Base-by-base conservation (phyloP, 1,140 invertebrate genomes). In the Argopecten irradians region DNA sequence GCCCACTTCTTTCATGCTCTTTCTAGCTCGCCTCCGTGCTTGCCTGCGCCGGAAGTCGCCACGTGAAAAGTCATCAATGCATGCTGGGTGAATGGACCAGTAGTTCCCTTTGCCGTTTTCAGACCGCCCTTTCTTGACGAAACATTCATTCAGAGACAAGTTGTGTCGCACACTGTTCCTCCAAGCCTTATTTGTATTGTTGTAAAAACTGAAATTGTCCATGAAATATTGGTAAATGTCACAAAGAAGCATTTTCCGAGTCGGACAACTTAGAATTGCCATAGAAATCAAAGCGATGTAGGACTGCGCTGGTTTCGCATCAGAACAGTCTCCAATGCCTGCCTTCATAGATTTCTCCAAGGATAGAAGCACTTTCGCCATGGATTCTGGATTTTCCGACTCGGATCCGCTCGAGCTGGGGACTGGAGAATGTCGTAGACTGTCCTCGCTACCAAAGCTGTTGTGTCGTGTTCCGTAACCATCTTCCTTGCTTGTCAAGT, bases 41-140 rank as follows among this genome's bases (percentile, higher is more conserved):
- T 99, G 99, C 32, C 99, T 97, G 43, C 99, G 96, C 82, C 99
- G 96, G 95, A 99, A 99, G 93, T 99, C 99, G 0, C 98, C 98
- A 90, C 98, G 98, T 13, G 97, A 96, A 94, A 99, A 99, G 93
- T 99, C 95, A n/a, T 99, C 98, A 0, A 99, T 95, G 95, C 99
- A 99, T 0, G 98, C 98, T 0, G 98, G 98, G 95, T 99, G 99
- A 83, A 99, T 98, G 1, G 98, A 98, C 99, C 99, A 99, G 93
- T 98, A 99, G 93, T 99, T 98, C 0, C 96, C 98, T 94, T 99
- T 99, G 0, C 98, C 99, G 94, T 99, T 99, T 0, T 98, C 98
- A 5, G 93, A 91, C 32, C 94, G 89, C 0, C 98, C 98, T 0
- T 98, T 97, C 95, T 99, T 99, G 8, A 99, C 97, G 95, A 99